phyloP scores from a whole-genome alignment of 2,888 invertebrate genomes.

The Athalia cordata region DNA sequence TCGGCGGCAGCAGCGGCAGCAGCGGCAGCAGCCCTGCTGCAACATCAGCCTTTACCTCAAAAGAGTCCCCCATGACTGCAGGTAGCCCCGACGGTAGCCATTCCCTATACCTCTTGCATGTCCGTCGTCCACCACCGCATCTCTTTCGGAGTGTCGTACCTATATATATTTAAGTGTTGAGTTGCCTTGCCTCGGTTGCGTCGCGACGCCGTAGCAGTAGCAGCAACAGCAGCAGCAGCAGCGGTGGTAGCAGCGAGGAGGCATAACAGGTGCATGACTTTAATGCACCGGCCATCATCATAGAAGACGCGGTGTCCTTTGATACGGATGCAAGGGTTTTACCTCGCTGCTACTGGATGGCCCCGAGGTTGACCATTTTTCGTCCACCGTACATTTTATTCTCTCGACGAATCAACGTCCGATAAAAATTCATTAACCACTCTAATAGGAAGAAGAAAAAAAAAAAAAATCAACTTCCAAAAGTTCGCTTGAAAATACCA shows the following conservation, averaged over 20 bases:
- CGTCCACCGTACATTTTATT: background rate
- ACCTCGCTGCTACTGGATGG: background rate
- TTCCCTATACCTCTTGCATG: constrained; percentile 13
- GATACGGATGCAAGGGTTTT: constrained; percentile 50
- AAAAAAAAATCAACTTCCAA: no score
- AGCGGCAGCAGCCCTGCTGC: no score
- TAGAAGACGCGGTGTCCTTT: constrained; percentile 57
- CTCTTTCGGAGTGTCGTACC: constrained; percentile 31
- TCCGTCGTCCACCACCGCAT: background rate
- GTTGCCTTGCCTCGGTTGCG: background rate
- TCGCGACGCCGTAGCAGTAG: background rate
- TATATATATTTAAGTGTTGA: constrained; percentile 9
- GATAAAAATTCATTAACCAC: background rate
- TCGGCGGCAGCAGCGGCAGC: background rate
- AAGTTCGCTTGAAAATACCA: no score
- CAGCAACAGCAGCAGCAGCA: no score
- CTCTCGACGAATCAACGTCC: background rate
- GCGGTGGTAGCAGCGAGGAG: background rate
- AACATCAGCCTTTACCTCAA: background rate
- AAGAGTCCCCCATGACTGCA: constrained; percentile 22
- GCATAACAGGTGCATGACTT: constrained; percentile 66
- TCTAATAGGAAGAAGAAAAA: no score
- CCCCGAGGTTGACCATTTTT: background rate
- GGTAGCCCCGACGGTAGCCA: constrained; percentile 41
- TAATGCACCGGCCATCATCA: constrained; percentile 61